Percentiles rank a stretch among this genome's conserved stretches.
These are phyloP conservation scores for Xiphophorus maculatus DNA, from an alignment of 2,113 vertebrate genomes.

Conservation along the genomic window DNA sequence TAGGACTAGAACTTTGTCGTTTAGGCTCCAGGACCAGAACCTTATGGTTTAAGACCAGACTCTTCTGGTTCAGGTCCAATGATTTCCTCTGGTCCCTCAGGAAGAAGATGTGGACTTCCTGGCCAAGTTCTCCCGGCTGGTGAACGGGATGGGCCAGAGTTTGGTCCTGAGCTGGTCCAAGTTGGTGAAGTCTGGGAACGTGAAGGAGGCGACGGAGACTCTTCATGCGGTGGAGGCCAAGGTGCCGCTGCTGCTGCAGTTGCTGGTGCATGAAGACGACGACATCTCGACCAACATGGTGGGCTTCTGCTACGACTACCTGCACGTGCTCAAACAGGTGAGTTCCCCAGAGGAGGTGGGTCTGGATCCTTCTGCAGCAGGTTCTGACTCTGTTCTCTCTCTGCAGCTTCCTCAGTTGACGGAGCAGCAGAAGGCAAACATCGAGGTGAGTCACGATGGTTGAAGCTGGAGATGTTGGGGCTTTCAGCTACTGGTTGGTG, in stretches of 20 bases:
- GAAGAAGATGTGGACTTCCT: constrained; percentile 99
- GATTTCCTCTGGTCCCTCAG: constrained; percentile 65
- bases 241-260: constrained; percentile 90
- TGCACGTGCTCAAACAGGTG: constrained; percentile 97
- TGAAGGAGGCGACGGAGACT: constrained; percentile 86
- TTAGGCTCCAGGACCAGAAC: no score
- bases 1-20: no score
- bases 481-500: not conserved
- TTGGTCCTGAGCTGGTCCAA: constrained; percentile 96
- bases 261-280: constrained; percentile 94
- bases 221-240: constrained; percentile 92
- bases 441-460: constrained; percentile 83
- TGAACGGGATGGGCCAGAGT: constrained; percentile 99
- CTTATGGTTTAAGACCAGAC: no score
- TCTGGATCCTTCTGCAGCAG: not conserved
- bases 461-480: not conserved
- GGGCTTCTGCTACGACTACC: constrained; percentile 97
- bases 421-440: constrained; percentile 91
- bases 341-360: not conserved
- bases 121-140: constrained; percentile 94
- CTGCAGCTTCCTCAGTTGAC: constrained; percentile 88
- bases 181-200: constrained; percentile 86
- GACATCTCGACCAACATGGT: constrained; percentile 98
- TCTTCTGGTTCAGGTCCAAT: not conserved
- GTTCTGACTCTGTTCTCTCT: not conserved